Evolutionary conservation across 2,113 vertebrate genomes (phyloP), one percentile per base, ranked within the genome.

Genomic region (Brachyhypopomus occidentalis): DNA sequence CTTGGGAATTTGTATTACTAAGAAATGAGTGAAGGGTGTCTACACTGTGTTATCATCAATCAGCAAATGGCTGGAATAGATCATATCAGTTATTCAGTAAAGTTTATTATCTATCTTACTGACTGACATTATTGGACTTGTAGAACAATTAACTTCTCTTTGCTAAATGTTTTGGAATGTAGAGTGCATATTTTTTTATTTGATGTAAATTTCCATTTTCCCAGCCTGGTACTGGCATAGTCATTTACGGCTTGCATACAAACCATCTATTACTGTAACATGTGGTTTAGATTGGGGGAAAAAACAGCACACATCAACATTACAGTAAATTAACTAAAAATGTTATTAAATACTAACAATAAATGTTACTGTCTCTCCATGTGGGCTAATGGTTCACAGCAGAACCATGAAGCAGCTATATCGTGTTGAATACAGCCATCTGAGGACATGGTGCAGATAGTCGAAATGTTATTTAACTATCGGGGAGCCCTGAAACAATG

Each of bases 381-480:
- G 12, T 52, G 2, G 12, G 45, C 3, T 69, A 2, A 23, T 25
- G 48, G 7, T n/a, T n/a, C n/a, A n/a, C n/a, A n/a, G n/a, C n/a
- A n/a, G 14, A 25, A 12, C 25, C 22, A 66, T 38, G 27, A 36
- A 70, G 17, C 45, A 52, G 45, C 45, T 11, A 52, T 36, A 36
- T 58, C n/a, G 16, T 70, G 14, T 58, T n/a, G 30, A 30, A 19
- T 58, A 11, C 11, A 36, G 27, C 9, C 55, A 0, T 58, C 48
- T 22, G 30, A 80, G 48, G 45, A 27, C 80, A 85, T 88, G 73
- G 89, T 88, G 58, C 87, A 72, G 84, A 71, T 80, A 79, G 89
- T 81, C 74, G 84, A 76, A 86, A 84, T 84, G 76, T 81, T 64
- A 73, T 90, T 91, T 88, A 66, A 86, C 88, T 89, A 91, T 90